Conservation (phyloP, 2,888 invertebrate species). For the Drosophila fulvimacula region DNA sequence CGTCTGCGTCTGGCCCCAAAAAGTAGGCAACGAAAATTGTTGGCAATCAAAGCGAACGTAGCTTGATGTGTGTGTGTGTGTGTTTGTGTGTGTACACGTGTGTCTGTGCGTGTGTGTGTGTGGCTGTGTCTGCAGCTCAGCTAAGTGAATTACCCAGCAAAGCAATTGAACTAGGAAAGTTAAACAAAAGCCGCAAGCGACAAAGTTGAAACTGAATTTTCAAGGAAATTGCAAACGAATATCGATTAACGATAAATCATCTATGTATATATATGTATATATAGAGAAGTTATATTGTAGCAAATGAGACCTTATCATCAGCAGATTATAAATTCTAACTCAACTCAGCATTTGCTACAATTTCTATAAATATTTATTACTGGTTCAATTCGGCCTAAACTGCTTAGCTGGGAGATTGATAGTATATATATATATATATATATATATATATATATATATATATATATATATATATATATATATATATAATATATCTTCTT, state of each 20-base stretch:
- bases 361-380: neutral
- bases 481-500: neutral
- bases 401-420: neutral
- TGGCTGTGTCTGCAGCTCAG: neutral
- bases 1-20: slow-evolving; percentile 7
- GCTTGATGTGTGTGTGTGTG: slow-evolving; percentile 1
- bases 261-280: neutral
- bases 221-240: neutral
- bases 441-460: too few species aligned
- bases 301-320: neutral
- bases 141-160: neutral
- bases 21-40: slow-evolving; percentile 31
- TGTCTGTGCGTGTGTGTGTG: neutral
- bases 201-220: neutral
- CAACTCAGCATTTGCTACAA: neutral
- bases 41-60: slow-evolving; percentile 18
- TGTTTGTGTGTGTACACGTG: slow-evolving; percentile 2
- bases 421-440: too few species aligned
- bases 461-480: neutral
- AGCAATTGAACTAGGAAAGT: neutral
- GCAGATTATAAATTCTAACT: neutral
- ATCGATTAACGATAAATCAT: slow-evolving; percentile 1
- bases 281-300: neutral
- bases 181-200: slow-evolving; percentile 1
- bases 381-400: neutral